Percentiles rank a stretch among this genome's conserved stretches.
Evolutionary conservation across 2,888 invertebrate genomes (phyloP).

Genomic region (Stenodera caucasica): DNA sequence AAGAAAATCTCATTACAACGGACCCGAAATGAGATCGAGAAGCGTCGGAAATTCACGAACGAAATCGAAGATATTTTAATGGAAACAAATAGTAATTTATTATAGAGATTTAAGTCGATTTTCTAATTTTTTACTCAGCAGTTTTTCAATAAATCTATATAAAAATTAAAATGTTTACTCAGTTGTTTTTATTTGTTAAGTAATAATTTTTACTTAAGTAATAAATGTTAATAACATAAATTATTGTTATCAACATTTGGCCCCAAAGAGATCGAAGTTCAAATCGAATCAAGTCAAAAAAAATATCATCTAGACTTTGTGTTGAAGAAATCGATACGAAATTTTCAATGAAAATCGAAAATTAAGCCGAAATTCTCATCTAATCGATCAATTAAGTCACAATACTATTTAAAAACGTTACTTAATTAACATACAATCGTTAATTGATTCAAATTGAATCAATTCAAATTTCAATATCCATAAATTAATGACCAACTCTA

Average conservation of each 20-base stretch:
- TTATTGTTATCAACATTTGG: background rate
- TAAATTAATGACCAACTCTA: background rate
- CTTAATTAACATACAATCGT: no score
- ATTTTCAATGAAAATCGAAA: background rate
- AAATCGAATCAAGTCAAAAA: background rate
- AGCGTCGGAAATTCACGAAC: background rate
- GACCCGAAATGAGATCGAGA: background rate
- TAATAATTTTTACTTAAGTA: no score
- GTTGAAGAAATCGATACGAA: background rate
- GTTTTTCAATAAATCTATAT: background rate
- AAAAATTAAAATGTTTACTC: no score
- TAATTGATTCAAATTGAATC: background rate
- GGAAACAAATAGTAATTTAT: background rate
- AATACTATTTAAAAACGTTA: no score
- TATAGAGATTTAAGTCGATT: background rate
- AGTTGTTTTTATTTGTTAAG: no score
- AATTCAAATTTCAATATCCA: background rate
- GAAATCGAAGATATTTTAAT: conserved; percentile 1
- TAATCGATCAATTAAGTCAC: no score
- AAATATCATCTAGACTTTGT: no score
- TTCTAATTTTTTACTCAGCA: background rate
- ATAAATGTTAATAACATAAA: no score
- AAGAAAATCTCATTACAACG: background rate
- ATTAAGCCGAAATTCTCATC: no score
- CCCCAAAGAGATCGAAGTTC: background rate